Base-by-base conservation (phyloP, 2,888 invertebrate species). In the Adela reaumurella region DNA sequence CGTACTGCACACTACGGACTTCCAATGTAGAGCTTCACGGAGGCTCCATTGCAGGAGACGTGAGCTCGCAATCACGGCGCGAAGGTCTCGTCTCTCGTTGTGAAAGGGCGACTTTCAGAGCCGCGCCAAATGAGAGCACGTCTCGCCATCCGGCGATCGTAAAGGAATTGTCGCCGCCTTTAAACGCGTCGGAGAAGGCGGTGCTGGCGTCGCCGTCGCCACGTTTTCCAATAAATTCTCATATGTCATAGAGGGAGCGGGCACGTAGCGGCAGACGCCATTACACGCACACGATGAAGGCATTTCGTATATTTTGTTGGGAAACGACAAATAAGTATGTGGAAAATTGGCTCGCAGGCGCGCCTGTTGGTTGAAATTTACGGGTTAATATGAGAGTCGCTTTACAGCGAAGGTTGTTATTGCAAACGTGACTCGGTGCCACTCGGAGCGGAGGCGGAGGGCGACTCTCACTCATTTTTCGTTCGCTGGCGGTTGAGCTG, bases 171-270 rank as follows among this genome's bases (percentile, higher is more conserved):
- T 35, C 35, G 14, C 35, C 35, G 35, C 35, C n/a, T 35, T 35
- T 35, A 35, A 35, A 35, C 3, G 35, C 35, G 35, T 4, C n/a
- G 14, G 35, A n/a, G 14, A 35, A 35, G 14, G 35, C n/a, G n/a
- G n/a, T n/a, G n/a, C n/a, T n/a, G n/a, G n/a, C 35, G 35, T 11
- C 35, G 14, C 6, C 35, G 35, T 8, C 35, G 59, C 60, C 69
- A 67, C 68, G 67, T 66, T 60, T 64, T 56, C 62, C 66, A 62
- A 69, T 68, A 68, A 68, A 68, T 68, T 65, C 60, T 57, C 56
- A 50, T 56, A 57, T 60, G 66, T 65, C 68, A 65, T 61, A 61
- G 62, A 61, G 56, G 58, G 57, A 54, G 52, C 55, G 64, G 62
- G 35, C 35, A 4, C 35, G 35, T 11, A 4, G 35, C n/a, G 11